Evolutionary conservation across 1,140 invertebrate genomes (phyloP).

Genomic region (Conus ventricosus): DNA sequence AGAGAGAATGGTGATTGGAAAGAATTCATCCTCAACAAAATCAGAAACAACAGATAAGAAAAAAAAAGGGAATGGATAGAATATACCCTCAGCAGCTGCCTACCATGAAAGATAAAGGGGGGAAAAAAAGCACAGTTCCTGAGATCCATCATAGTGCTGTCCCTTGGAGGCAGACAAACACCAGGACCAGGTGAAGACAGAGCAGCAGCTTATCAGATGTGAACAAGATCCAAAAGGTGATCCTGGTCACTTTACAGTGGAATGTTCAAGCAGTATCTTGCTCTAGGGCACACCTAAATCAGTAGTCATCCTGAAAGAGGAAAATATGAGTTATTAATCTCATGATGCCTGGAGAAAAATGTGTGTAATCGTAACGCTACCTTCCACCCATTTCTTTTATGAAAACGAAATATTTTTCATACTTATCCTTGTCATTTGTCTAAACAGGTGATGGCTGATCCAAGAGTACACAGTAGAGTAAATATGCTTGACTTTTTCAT

Average conservation of each 20-base stretch:
- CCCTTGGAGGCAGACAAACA: not conserved
- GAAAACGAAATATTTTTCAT: too few relatives aligned
- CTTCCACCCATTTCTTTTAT: too few relatives aligned
- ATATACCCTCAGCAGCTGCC: not conserved
- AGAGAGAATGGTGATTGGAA: not conserved
- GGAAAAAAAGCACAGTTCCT: not conserved
- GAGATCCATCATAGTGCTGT: not conserved
- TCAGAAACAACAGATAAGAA: not conserved
- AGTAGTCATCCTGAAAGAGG: constrained; percentile 20
- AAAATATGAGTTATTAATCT: not conserved
- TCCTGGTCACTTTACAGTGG: not conserved
- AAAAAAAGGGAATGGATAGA: not conserved
- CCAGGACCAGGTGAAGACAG: not conserved
- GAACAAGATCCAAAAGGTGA: not conserved
- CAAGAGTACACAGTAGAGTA: too few relatives aligned
- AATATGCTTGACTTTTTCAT: too few relatives aligned
- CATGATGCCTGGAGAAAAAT: too few relatives aligned
- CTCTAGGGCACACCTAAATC: not conserved
- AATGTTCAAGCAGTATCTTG: not conserved
- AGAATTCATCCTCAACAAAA: not conserved
- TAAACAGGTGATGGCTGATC: too few relatives aligned
- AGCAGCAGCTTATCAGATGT: not conserved
- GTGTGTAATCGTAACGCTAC: too few relatives aligned
- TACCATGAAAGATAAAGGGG: not conserved
- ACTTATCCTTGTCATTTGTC: too few relatives aligned